Percentiles rank a stretch among this genome's conserved stretches.
Conservation (phyloP, 2,113 vertebrate genomes). For the Myiozetetes cayanensis region DNA sequence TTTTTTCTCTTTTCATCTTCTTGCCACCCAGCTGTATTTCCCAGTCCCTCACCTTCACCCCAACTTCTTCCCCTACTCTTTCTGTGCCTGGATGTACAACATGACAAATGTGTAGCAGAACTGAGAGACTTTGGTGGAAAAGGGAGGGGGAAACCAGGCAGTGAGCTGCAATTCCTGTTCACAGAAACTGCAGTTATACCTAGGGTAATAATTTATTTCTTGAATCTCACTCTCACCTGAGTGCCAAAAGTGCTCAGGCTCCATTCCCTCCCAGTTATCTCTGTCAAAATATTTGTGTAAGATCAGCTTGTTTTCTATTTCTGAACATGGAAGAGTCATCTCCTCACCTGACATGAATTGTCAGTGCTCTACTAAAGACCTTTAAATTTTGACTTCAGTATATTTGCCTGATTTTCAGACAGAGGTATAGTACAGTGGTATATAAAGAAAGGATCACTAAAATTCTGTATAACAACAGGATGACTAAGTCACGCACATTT, state of each 20-base stretch:
- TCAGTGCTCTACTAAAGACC: neutral
- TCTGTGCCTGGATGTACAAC: neutral
- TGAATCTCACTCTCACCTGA: neutral
- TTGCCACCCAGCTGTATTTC: conserved; percentile 62
- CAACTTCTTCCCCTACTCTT: neutral
- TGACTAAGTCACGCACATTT: neutral
- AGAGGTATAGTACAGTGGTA: neutral
- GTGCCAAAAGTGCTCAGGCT: neutral
- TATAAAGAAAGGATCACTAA: neutral
- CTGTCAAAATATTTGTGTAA: neutral
- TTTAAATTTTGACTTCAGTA: neutral
- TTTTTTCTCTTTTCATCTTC: conserved; percentile 64
- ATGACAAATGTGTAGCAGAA: neutral
- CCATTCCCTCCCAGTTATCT: neutral
- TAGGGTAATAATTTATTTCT: neutral
- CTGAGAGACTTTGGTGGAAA: neutral
- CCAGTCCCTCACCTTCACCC: conserved; percentile 9
- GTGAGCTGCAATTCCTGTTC: neutral
- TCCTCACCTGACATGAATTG: neutral
- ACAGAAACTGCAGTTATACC: neutral
- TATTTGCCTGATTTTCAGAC: neutral
- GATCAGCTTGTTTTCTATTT: neutral
- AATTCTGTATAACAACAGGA: neutral
- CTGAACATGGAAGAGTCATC: neutral
- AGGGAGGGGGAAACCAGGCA: neutral